Conservation (phyloP, 1,140 invertebrate genomes). For the Littorina saxatilis region DNA sequence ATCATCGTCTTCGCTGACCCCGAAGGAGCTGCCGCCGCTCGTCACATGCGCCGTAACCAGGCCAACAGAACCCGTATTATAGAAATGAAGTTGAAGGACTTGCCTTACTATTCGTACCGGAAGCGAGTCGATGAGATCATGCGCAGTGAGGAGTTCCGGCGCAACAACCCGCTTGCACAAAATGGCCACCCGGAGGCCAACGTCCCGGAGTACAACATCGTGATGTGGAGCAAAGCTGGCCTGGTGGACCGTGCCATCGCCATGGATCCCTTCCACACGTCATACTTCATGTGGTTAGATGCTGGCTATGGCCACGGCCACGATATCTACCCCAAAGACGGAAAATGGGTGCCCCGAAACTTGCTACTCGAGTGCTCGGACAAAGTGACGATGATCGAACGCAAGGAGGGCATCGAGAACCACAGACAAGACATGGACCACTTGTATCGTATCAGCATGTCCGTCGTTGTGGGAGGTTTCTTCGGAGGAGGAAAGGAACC, state of each 20-base stretch:
- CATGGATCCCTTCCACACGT: constrained; percentile 27
- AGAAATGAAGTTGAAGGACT: constrained; percentile 13
- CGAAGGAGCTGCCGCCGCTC: not conserved
- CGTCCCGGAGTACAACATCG: constrained; percentile 33
- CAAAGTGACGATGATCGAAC: constrained; percentile 30
- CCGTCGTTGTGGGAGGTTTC: constrained; percentile 23
- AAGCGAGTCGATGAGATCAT: constrained; percentile 27
- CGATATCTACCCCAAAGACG: constrained; percentile 32
- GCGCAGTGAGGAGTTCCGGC: constrained; percentile 25
- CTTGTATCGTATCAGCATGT: constrained; percentile 5
- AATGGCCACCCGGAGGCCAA: constrained; percentile 18
- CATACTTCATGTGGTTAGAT: constrained; percentile 41
- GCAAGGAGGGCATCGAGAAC: not conserved
- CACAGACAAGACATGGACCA: not conserved
- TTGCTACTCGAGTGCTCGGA: not conserved
- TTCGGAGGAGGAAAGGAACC: constrained; percentile 31
- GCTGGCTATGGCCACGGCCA: constrained; percentile 41
- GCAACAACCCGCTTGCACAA: not conserved
- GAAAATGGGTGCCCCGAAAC: constrained; percentile 30
- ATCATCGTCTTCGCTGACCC: constrained; percentile 35
- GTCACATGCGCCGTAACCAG: not conserved
- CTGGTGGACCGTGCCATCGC: constrained; percentile 19
- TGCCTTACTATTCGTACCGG: constrained; percentile 35
- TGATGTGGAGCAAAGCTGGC: constrained; percentile 26
- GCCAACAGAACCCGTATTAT: constrained; percentile 3